These are phyloP conservation scores for Drosophila asahinai DNA, from an alignment of 1,140 invertebrate genomes.

Conservation along the genomic window DNA sequence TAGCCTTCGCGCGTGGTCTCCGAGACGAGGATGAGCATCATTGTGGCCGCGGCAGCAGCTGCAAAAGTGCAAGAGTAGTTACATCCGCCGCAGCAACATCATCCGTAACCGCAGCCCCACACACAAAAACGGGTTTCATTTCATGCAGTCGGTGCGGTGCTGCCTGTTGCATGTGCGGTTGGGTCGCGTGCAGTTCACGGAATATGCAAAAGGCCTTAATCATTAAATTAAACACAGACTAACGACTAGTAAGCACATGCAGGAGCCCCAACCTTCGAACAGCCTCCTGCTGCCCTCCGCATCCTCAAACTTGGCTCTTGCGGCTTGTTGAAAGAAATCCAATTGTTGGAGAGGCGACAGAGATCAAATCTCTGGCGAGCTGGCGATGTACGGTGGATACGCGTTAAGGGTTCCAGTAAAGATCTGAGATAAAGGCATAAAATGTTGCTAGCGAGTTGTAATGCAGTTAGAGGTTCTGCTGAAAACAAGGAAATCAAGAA, in stretches of 20 bases:
- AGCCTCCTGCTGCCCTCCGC: not conserved
- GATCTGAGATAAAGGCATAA: not conserved
- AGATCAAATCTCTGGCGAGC: constrained; percentile 35
- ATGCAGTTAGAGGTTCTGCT: no score
- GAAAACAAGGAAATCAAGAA: no score
- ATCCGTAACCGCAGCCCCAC: constrained; percentile 24
- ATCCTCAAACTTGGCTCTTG: constrained; percentile 4
- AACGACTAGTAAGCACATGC: constrained; percentile 46
- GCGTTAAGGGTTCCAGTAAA: not conserved
- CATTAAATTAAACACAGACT: constrained; percentile 49
- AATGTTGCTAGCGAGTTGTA: no score
- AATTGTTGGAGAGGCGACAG: constrained; percentile 24
- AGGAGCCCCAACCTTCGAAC: constrained; percentile 9
- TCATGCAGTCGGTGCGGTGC: constrained; percentile 36
- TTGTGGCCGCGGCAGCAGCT: constrained; percentile 53
- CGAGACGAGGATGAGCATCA: constrained; percentile 63
- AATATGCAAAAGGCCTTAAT: constrained; percentile 54
- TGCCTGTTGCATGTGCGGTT: constrained; percentile 30
- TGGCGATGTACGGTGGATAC: constrained; percentile 16
- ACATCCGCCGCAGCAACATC: constrained; percentile 31
- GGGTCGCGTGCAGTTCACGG: constrained; percentile 48
- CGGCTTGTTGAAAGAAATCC: constrained; percentile 39
- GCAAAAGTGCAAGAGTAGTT: constrained; percentile 69
- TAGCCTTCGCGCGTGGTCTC: constrained; percentile 44
- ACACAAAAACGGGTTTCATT: constrained; percentile 67